These are phyloP conservation scores for Lepidochrysops patricia DNA, from an alignment of 2,888 invertebrate genomes.

Conservation along the genomic window DNA sequence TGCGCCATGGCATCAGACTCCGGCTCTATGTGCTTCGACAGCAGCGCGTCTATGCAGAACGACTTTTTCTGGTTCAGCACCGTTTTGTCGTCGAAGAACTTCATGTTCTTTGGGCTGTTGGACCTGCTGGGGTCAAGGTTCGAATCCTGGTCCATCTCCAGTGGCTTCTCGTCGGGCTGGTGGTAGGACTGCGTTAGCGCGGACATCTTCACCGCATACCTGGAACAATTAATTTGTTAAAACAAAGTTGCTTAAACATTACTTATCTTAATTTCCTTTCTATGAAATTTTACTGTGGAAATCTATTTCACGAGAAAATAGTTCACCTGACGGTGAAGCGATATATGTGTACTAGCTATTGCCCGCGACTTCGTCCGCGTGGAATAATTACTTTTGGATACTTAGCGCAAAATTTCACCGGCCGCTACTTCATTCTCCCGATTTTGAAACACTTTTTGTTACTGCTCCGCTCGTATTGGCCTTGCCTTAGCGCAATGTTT, in stretches of 20 bases:
- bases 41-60: slow-evolving; percentile 91
- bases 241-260: too few species aligned
- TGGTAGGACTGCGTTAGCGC: slow-evolving; percentile 43
- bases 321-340: too few species aligned
- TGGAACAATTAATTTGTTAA: neutral
- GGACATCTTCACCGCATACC: slow-evolving; percentile 30
- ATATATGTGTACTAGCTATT: too few species aligned
- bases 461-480: too few species aligned
- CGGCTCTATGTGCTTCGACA: slow-evolving; percentile 74
- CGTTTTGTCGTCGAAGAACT: slow-evolving; percentile 61
- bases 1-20: slow-evolving; percentile 49
- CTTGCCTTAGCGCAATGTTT: too few species aligned
- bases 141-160: slow-evolving; percentile 56
- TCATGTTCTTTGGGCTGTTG: slow-evolving; percentile 57
- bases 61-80: slow-evolving; percentile 76
- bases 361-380: too few species aligned
- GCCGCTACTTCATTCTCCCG: too few species aligned
- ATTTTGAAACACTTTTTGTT: too few species aligned
- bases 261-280: neutral
- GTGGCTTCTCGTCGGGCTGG: slow-evolving; percentile 42
- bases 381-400: too few species aligned
- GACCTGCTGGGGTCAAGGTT: slow-evolving; percentile 48
- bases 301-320: too few species aligned
- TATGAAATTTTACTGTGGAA: neutral
- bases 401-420: too few species aligned